phyloP scores from a whole-genome alignment of 2,797 vertebrate species.

The Paramormyrops hopkinsi region DNA sequence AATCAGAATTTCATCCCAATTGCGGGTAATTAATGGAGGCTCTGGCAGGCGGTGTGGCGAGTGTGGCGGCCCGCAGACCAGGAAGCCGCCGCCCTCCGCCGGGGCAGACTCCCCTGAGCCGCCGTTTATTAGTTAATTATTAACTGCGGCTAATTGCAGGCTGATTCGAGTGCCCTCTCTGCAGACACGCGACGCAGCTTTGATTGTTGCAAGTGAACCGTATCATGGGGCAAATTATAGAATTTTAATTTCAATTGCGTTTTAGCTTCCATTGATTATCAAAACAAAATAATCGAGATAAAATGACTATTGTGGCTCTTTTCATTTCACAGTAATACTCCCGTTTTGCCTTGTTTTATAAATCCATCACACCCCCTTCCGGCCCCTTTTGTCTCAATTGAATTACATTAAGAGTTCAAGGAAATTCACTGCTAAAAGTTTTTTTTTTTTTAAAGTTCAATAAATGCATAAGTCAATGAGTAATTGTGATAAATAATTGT shows the following conservation, averaged over 20 bases:
- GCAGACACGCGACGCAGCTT: not conserved
- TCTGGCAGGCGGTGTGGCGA: not conserved
- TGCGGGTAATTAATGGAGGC: not conserved
- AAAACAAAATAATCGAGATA: not conserved
- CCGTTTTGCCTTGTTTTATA: not conserved
- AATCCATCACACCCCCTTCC: not conserved
- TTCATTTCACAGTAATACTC: not conserved
- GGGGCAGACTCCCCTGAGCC: not conserved
- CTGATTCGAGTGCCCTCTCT: no score
- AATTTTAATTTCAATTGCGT: not conserved
- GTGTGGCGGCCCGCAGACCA: not conserved
- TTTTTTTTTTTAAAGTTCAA: not conserved
- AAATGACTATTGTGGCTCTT: not conserved
- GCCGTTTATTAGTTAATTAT: constrained; percentile 15
- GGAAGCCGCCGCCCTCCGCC: not conserved
- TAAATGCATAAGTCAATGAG: not conserved
- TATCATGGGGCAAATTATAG: not conserved
- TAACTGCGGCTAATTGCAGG: not conserved
- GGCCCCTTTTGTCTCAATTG: not conserved
- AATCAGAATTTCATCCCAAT: not conserved
- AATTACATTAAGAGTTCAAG: not conserved
- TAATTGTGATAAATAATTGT: not conserved
- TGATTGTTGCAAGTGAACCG: not conserved
- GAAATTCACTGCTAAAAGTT: not conserved
- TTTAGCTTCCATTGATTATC: not conserved